phyloP scores from a whole-genome alignment of 2,113 vertebrate species.

The Cepphus grylle region DNA sequence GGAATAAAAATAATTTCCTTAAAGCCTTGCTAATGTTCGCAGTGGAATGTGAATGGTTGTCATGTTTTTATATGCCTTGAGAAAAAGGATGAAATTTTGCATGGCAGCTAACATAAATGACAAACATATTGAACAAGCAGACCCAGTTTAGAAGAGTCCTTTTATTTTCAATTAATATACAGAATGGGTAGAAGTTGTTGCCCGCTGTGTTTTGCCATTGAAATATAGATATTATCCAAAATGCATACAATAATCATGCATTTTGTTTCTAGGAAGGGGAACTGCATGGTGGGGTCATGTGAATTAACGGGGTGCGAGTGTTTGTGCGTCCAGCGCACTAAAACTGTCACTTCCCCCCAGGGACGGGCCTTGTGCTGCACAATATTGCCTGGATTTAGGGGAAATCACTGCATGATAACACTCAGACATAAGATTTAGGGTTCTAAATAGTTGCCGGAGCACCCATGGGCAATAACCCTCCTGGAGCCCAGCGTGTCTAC shows the following conservation, averaged over 20 bases:
- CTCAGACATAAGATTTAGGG: background rate
- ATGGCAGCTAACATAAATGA: background rate
- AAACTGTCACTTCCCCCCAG: background rate
- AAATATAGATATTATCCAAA: background rate
- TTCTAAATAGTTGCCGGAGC: background rate
- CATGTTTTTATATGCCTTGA: background rate
- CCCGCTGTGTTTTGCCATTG: background rate
- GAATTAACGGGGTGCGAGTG: rapidly evolving
- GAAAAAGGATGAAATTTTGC: background rate
- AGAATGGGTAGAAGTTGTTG: background rate
- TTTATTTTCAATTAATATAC: background rate
- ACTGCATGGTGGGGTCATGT: rapidly evolving
- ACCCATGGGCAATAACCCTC: background rate
- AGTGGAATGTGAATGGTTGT: background rate
- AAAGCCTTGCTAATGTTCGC: background rate
- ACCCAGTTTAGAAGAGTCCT: background rate
- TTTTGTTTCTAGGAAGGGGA: background rate
- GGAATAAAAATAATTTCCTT: background rate
- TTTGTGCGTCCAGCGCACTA: rapidly evolving
- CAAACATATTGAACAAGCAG: background rate
- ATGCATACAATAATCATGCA: rapidly evolving
- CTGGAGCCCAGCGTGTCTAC: background rate
- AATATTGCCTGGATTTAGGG: background rate
- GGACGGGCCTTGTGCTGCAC: background rate
- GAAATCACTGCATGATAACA: rapidly evolving